Evolutionary conservation across 92 coral and sea anemone genomes (phyloP), one percentile per base, ranked within the genome.

Genomic region (Ricordea florida): DNA sequence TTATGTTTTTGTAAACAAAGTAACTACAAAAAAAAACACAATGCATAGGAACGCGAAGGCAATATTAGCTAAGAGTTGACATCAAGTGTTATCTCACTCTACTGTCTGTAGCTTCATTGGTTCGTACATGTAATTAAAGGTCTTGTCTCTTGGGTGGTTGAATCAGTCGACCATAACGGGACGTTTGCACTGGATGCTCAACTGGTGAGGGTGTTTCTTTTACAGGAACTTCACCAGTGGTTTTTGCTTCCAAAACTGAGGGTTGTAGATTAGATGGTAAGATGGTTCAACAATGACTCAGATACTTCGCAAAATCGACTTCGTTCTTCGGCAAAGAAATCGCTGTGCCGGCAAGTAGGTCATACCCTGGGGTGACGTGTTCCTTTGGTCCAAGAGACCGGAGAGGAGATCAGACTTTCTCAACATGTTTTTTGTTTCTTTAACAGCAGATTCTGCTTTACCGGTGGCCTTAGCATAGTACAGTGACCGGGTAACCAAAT

Each of bases 401-500:
- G n/a, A n/a, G n/a, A n/a, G n/a, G n/a, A n/a, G n/a, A n/a, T n/a
- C n/a, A n/a, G n/a, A n/a, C n/a, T n/a, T n/a, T n/a, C n/a, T n/a
- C n/a, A n/a, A n/a, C n/a, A n/a, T n/a, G n/a, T n/a, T n/a, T n/a
- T n/a, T n/a, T n/a, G n/a, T n/a, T n/a, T n/a, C n/a, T n/a, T n/a
- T n/a, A n/a, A n/a, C n/a, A n/a, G n/a, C n/a, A n/a, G 59, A 66
- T 26, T 22, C 49, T 34, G 63, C 49, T 50, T 69, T 69, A 73
- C 49, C 80, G 13, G 70, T 59, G 0, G 70, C 36, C 13, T 48
- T 29, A 3, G 80, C 70, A 38, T 31, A 59, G 23, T 50, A 66
- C 14, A 25, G 58, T 6, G 73, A 66, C 17, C 79, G 67, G 65
- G 55, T 72, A 50, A 72, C 57, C 60, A 74, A 44, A 42, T 58